Percentiles rank a stretch among this genome's conserved stretches.
Conservation (phyloP, 1,140 invertebrate genomes). For the Drosophila pseudoananassae region DNA sequence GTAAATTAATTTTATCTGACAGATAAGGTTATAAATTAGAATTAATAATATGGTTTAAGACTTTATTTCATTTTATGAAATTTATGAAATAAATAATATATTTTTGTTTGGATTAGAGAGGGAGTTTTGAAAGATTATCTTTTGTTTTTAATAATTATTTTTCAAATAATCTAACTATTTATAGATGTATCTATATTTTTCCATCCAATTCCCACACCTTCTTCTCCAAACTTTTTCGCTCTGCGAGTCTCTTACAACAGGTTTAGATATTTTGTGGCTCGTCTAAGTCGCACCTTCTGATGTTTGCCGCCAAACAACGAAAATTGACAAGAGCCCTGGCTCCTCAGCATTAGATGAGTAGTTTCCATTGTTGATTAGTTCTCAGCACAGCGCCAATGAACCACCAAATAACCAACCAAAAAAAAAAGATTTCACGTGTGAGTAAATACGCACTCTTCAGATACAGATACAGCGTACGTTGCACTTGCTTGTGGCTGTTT, state of each 20-base stretch:
- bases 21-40: slow-evolving; percentile 25
- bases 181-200: no score
- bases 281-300: slow-evolving; percentile 39
- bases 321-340: slow-evolving; percentile 43
- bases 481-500: slow-evolving; percentile 66
- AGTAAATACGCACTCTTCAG: slow-evolving; percentile 51
- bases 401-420: slow-evolving; percentile 36
- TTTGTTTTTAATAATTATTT: no score
- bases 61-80: no score
- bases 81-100: no score
- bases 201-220: slow-evolving; percentile 20
- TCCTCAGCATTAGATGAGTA: slow-evolving; percentile 42
- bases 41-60: slow-evolving; percentile 8
- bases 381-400: slow-evolving; percentile 43
- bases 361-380: slow-evolving; percentile 53
- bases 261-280: slow-evolving; percentile 39
- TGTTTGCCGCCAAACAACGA: slow-evolving; percentile 46
- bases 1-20: slow-evolving; percentile 37
- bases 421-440: slow-evolving; percentile 65
- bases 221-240: slow-evolving; percentile 4
- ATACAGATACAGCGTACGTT: slow-evolving; percentile 61
- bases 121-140: background rate
- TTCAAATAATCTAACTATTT: no score
- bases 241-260: slow-evolving; percentile 39
- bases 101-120: background rate